Conservation (phyloP, 2,797 vertebrate species). For the Caiman crocodilus region DNA sequence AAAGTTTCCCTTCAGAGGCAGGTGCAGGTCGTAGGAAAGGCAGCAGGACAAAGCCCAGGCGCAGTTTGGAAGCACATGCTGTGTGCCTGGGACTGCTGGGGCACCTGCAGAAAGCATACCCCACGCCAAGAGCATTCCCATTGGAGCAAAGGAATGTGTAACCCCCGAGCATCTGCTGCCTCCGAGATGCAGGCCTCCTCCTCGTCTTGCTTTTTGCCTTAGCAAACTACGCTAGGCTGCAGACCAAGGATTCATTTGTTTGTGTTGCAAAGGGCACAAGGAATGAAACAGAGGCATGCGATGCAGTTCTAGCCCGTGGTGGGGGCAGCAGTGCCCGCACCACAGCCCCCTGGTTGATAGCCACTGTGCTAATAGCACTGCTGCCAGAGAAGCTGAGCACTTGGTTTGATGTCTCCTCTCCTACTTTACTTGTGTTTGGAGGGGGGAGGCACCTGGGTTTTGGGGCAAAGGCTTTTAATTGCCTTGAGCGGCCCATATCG, state of each 20-base stretch:
- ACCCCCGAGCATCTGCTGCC: accelerated
- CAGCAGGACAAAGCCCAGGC: accelerated
- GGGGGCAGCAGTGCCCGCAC: too few species aligned
- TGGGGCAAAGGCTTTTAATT: accelerated
- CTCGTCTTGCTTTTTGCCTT: background rate
- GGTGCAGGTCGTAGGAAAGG: accelerated
- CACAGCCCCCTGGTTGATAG: background rate
- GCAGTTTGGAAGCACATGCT: background rate
- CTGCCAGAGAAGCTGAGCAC: background rate
- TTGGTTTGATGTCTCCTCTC: accelerated
- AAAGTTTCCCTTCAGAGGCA: background rate
- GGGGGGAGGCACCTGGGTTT: background rate
- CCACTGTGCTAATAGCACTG: background rate
- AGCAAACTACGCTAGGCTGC: background rate
- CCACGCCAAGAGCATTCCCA: accelerated
- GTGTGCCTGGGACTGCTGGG: accelerated
- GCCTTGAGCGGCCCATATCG: background rate
- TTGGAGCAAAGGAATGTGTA: background rate
- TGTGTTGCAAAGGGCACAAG: background rate
- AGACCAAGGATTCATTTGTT: background rate
- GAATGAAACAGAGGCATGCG: background rate
- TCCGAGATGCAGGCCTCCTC: background rate
- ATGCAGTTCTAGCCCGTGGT: background rate
- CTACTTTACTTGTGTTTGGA: accelerated
- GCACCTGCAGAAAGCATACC: background rate